Percentiles rank a stretch among this genome's conserved stretches.
Conservation (phyloP, 2,888 invertebrate genomes). For the Caenorhabditis japonica region DNA sequence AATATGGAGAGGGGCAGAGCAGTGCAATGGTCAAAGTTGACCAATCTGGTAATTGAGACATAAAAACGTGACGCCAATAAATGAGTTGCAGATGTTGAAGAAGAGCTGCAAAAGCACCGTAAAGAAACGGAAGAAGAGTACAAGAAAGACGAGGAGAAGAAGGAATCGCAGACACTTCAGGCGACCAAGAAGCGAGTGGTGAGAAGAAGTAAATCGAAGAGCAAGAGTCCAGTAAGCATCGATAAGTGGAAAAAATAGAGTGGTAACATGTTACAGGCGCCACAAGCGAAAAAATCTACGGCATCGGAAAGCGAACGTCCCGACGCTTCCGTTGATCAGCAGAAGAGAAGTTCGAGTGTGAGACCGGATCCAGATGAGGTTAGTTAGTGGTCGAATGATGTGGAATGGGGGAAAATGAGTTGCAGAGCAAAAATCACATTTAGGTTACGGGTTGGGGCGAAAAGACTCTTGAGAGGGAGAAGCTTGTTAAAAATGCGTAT, state of each 20-base stretch:
- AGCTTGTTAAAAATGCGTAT: no score
- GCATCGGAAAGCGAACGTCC: slow-evolving; percentile 35
- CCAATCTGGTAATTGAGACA: slow-evolving; percentile 51
- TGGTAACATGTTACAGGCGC: no score
- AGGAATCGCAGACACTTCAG: slow-evolving; percentile 31
- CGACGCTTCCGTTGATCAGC: slow-evolving; percentile 33
- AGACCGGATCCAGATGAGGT: slow-evolving; percentile 56
- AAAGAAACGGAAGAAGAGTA: slow-evolving; percentile 52
- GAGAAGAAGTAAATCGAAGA: slow-evolving; percentile 53
- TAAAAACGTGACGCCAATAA: no score
- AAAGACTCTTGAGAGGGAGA: no score
- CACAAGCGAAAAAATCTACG: slow-evolving; percentile 35
- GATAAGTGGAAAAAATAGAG: neutral
- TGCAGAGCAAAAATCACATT: slow-evolving; percentile 24
- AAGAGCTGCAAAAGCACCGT: slow-evolving; percentile 49
- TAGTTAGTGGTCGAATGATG: slow-evolving; percentile 22
- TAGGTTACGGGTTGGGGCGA: slow-evolving; percentile 4
- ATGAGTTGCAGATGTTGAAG: slow-evolving; percentile 47
- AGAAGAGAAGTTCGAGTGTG: slow-evolving; percentile 28
- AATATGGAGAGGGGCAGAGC: slow-evolving; percentile 74
- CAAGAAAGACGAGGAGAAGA: slow-evolving; percentile 48
- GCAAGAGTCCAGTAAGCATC: slow-evolving; percentile 59
- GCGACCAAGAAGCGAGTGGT: slow-evolving; percentile 38
- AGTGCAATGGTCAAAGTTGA: slow-evolving; percentile 74
- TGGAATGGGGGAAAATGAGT: slow-evolving; percentile 18